These are phyloP conservation scores for Cantharis lateralis DNA, from an alignment of 2,888 invertebrate species.

Conservation along the genomic window DNA sequence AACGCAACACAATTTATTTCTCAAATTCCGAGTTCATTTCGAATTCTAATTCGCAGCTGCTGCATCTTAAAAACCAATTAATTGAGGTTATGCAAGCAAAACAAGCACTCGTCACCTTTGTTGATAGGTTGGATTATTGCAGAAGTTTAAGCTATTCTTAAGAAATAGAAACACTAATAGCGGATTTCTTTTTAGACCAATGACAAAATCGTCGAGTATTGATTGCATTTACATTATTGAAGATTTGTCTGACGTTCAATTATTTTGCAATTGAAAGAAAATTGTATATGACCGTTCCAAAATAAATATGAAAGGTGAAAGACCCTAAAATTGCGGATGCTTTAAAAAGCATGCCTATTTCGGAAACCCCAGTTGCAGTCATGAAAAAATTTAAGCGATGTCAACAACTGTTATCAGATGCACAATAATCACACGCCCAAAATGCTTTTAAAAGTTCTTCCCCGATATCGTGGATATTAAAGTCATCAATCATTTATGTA, in stretches of 20 bases:
- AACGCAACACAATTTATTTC: background rate
- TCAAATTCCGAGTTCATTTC: background rate
- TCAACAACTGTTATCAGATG: background rate
- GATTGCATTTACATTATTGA: too few relatives aligned
- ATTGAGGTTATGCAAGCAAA: background rate
- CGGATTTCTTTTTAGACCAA: too few relatives aligned
- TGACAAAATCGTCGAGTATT: too few relatives aligned
- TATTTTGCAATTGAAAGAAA: too few relatives aligned
- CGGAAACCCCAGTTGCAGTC: background rate
- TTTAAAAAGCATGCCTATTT: background rate
- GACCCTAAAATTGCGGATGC: background rate
- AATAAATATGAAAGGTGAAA: background rate
- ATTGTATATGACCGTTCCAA: background rate
- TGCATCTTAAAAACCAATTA: background rate
- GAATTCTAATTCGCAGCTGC: background rate
- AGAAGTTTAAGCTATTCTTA: background rate
- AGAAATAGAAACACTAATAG: too few relatives aligned
- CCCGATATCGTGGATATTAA: background rate
- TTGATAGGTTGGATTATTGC: background rate
- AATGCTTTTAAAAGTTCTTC: background rate
- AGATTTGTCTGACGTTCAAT: too few relatives aligned
- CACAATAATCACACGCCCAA: background rate
- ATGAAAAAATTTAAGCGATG: background rate
- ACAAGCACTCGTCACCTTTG: background rate
- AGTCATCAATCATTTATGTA: background rate